Evolutionary conservation across 2,113 vertebrate genomes (phyloP).

Genomic region (Oryzias curvinotus): DNA sequence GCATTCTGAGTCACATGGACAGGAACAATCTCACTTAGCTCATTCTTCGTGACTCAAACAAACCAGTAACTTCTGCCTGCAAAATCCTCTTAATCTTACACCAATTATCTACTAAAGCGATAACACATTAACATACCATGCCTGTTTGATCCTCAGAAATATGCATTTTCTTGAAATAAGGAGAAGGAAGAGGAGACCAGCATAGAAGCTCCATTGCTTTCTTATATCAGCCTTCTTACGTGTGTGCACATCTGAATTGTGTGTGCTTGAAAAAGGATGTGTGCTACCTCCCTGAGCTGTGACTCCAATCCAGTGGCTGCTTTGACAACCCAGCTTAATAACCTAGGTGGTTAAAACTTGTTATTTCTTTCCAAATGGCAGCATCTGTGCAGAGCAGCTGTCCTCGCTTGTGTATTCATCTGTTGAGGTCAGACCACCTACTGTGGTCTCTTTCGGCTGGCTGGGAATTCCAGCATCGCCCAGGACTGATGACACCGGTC

Average conservation of each 20-base stretch:
- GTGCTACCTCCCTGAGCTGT: conserved; percentile 3
- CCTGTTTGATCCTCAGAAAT: too few relatives aligned
- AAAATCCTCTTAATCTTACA: too few relatives aligned
- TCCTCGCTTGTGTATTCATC: conserved; percentile 52
- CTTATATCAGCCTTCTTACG: conserved; percentile 39
- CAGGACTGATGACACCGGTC: conserved; percentile 25
- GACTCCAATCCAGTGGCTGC: conserved; percentile 13
- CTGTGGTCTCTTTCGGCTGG: conserved; percentile 36
- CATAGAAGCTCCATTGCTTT: too few relatives aligned
- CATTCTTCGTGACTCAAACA: background rate
- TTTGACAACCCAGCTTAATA: conserved; percentile 34
- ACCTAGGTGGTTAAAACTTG: conserved; percentile 42
- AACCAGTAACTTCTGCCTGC: too few relatives aligned
- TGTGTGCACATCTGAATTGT: conserved; percentile 15
- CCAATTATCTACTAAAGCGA: too few relatives aligned
- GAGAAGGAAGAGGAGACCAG: too few relatives aligned
- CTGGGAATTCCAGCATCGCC: conserved; percentile 27
- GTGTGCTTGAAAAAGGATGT: conserved; percentile 23
- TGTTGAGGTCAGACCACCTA: conserved; percentile 50
- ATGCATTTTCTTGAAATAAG: too few relatives aligned
- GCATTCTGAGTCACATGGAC: background rate
- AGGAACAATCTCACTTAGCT: background rate
- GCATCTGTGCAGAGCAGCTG: conserved; percentile 70
- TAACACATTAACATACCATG: too few relatives aligned
- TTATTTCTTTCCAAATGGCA: conserved; percentile 45